Percentiles rank a stretch among this genome's conserved stretches.
These are phyloP conservation scores for Drosophila ercepeae DNA, from an alignment of 1,140 invertebrate genomes.

Conservation along the genomic window DNA sequence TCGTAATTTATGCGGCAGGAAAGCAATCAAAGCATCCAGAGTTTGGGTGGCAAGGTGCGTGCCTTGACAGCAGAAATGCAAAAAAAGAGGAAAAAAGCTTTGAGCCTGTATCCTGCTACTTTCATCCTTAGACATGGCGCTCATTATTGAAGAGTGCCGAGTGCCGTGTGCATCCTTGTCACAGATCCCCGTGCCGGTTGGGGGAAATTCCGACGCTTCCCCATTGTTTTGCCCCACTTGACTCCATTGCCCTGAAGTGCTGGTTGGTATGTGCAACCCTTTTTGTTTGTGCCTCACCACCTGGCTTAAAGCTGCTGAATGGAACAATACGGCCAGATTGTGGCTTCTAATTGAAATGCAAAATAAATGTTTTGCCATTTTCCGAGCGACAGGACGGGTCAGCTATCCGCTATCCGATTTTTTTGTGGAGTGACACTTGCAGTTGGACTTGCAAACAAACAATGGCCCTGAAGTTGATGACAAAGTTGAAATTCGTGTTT, in stretches of 20 bases:
- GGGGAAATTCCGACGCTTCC: constrained; percentile 69
- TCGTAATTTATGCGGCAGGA: constrained; percentile 70
- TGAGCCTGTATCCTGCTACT: constrained; percentile 29
- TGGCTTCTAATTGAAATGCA: constrained; percentile 39
- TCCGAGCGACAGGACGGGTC: constrained; percentile 49
- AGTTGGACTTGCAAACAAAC: constrained; percentile 35
- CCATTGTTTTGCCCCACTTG: constrained; percentile 77
- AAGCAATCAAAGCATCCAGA: constrained; percentile 27
- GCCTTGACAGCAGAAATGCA: constrained; percentile 33
- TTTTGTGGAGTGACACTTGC: constrained; percentile 41
- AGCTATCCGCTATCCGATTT: background rate
- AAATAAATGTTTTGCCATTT: constrained; percentile 73
- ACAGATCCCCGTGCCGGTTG: constrained; percentile 26
- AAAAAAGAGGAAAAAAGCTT: constrained; percentile 2
- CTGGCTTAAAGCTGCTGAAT: constrained; percentile 22
- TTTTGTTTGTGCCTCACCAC: background rate
- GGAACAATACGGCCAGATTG: constrained; percentile 31
- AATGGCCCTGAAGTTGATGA: constrained; percentile 53
- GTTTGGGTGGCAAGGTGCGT: constrained; percentile 50
- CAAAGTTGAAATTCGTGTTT: constrained; percentile 63
- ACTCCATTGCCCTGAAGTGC: constrained; percentile 76
- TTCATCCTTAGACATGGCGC: constrained; percentile 69
- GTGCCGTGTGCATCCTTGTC: constrained; percentile 31
- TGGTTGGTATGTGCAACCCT: constrained; percentile 10
- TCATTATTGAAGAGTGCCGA: constrained; percentile 72